phyloP scores from a whole-genome alignment of 2,888 invertebrate species.

The Callinectes sapidus region DNA sequence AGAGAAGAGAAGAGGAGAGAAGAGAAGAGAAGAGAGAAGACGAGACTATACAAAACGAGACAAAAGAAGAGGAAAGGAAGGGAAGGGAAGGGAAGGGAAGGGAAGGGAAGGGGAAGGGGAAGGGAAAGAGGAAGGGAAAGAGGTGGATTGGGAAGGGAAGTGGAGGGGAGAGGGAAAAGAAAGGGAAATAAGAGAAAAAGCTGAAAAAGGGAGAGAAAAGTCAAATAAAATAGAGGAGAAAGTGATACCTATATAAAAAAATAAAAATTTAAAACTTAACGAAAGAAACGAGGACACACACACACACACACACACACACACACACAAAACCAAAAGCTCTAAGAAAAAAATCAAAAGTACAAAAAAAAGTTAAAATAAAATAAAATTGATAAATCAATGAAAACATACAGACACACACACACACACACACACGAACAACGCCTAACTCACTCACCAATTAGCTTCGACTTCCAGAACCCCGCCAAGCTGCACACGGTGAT shows the following conservation, averaged over 20 bases:
- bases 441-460: constrained; percentile 32
- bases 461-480: constrained; percentile 59
- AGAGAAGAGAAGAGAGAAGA: not conserved
- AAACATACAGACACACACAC: no score
- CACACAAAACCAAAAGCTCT: no score
- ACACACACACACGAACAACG: no score
- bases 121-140: not conserved
- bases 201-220: not conserved
- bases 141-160: not conserved
- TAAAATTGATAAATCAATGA: no score
- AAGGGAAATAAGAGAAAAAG: not conserved
- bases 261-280: no score
- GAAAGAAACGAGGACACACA: no score
- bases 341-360: no score
- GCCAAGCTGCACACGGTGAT: constrained; percentile 62
- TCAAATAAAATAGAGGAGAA: no score
- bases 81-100: not conserved
- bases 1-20: not conserved
- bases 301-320: no score
- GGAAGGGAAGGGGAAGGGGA: not conserved
- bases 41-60: no score
- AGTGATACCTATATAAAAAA: no score
- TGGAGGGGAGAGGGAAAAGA: not conserved
- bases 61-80: not conserved
- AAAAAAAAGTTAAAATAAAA: no score